Conservation (phyloP, 2,888 invertebrate genomes). For the Cheilosia vulpina region DNA sequence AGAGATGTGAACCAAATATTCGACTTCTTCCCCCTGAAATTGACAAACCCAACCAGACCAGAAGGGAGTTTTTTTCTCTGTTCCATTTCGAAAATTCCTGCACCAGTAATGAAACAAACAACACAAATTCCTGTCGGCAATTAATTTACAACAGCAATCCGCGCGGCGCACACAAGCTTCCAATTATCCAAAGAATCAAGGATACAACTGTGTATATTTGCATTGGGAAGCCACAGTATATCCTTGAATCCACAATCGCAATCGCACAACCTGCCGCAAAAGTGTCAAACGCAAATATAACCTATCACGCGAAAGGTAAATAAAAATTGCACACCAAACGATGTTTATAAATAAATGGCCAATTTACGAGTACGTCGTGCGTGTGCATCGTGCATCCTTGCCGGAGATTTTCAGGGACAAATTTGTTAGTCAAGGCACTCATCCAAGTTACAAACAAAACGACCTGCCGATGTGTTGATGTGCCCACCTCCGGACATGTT, state of each 20-base stretch:
- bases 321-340: conserved; percentile 31
- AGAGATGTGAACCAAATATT: conserved; percentile 56
- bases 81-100: conserved; percentile 12
- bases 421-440: conserved; percentile 53
- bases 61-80: conserved; percentile 12
- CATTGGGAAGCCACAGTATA: conserved; percentile 42
- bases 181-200: conserved; percentile 24
- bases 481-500: conserved; percentile 74
- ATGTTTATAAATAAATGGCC: conserved; percentile 42
- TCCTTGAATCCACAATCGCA: conserved; percentile 50
- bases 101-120: conserved; percentile 1
- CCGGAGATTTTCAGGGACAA: conserved; percentile 16
- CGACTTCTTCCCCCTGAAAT: conserved; percentile 13
- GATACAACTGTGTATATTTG: conserved; percentile 35
- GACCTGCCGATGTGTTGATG: conserved; percentile 37
- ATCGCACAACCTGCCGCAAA: conserved; percentile 19
- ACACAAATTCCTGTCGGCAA: conserved; percentile 18
- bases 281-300: conserved; percentile 44
- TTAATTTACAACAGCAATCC: conserved; percentile 48
- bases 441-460: conserved; percentile 51
- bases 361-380: conserved; percentile 30
- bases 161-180: conserved; percentile 2
- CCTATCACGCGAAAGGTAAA: conserved; percentile 45
- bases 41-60: neutral
- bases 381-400: conserved; percentile 39